phyloP scores from a whole-genome alignment of 2,113 vertebrate genomes.

The Montifringilla adamsi region DNA sequence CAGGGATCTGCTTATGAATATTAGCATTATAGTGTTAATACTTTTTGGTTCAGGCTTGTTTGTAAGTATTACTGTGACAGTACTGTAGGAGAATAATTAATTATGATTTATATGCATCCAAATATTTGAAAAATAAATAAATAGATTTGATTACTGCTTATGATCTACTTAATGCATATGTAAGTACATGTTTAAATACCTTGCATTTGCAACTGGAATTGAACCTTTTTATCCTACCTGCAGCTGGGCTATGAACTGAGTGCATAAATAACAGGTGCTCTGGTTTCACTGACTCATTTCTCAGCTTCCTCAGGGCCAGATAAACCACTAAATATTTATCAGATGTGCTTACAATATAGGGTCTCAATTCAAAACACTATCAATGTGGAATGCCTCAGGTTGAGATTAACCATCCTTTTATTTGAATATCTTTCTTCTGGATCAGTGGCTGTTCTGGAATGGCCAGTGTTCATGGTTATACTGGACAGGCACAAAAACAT shows the following conservation, averaged over 20 bases:
- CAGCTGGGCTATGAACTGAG: background rate
- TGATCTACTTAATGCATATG: background rate
- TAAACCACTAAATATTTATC: background rate
- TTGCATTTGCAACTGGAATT: background rate
- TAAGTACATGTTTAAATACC: background rate
- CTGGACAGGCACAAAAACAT: background rate
- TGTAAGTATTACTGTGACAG: background rate
- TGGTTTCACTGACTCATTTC: background rate
- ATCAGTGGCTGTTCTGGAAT: background rate
- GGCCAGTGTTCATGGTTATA: background rate
- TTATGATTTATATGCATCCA: background rate
- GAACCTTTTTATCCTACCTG: conserved; percentile 12
- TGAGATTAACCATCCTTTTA: background rate
- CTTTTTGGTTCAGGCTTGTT: background rate
- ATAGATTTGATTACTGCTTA: background rate
- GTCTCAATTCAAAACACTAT: background rate
- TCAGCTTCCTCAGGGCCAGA: background rate
- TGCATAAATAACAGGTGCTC: conserved; percentile 12
- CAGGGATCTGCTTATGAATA: background rate
- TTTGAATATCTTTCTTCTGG: background rate
- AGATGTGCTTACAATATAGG: background rate
- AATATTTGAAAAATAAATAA: conserved; percentile 28
- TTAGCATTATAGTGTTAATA: background rate
- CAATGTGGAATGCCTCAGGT: background rate
- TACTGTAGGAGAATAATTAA: background rate